Conservation (phyloP, 2,797 vertebrate genomes). For the Spatula versicolor region DNA sequence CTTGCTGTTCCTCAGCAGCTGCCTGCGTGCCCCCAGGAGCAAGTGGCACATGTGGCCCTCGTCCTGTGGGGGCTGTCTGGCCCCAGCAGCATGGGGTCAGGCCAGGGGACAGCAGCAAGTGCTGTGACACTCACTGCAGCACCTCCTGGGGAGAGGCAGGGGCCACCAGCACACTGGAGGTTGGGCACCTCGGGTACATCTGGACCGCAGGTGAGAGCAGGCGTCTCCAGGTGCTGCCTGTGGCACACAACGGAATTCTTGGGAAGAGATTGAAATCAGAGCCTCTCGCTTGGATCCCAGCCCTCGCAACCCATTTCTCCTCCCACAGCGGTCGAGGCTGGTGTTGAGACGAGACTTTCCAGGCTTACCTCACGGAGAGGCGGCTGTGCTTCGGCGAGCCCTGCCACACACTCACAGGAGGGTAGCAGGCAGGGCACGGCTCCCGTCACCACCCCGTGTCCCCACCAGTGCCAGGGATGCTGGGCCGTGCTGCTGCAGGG, state of each 20-base stretch:
- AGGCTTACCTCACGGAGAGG: background rate
- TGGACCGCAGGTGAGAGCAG: background rate
- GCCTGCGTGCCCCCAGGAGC: background rate
- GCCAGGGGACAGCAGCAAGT: background rate
- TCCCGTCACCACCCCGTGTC: background rate
- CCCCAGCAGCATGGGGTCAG: too few relatives aligned
- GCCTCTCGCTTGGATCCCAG: background rate
- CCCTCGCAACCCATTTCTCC: background rate
- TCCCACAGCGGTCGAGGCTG: background rate
- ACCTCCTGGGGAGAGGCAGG: background rate
- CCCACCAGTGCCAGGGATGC: background rate
- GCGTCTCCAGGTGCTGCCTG: background rate
- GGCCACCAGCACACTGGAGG: background rate
- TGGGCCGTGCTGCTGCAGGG: background rate
- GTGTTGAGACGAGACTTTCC: background rate
- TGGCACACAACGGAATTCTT: background rate
- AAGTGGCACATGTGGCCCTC: background rate
- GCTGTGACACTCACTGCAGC: background rate
- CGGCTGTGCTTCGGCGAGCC: accelerated
- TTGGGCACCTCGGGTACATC: background rate
- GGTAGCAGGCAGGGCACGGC: background rate
- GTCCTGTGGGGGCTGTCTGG: too few relatives aligned
- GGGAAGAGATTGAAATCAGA: conserved; percentile 32
- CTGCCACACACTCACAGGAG: accelerated
- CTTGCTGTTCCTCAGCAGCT: background rate